Conservation (phyloP, 2,888 invertebrate species). For the Creontiades dilutus region DNA sequence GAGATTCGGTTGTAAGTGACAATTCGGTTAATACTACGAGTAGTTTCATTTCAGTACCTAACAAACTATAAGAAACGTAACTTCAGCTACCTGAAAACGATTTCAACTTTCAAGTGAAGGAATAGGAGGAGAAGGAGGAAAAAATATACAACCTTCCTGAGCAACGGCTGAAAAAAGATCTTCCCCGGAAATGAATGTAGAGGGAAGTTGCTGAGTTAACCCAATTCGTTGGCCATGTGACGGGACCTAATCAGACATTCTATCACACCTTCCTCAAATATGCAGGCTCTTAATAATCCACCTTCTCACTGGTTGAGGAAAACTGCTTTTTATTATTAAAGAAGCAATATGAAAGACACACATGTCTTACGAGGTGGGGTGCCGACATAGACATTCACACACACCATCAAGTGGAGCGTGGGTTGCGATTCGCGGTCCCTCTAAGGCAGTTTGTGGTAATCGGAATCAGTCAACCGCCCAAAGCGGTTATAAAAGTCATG, state of each 20-base stretch:
- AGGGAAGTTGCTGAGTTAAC: constrained; percentile 50
- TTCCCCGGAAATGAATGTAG: neutral
- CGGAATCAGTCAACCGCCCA: neutral
- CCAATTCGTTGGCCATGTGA: constrained; percentile 59
- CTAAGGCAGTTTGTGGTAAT: neutral
- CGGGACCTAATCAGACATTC: constrained; percentile 65
- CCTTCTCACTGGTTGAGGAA: constrained; percentile 13
- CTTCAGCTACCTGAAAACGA: no score
- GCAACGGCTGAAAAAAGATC: neutral
- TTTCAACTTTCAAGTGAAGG: no score
- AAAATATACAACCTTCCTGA: no score
- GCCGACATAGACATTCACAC: neutral
- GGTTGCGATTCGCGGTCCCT: neutral
- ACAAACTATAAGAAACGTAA: no score
- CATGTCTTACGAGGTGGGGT: constrained; percentile 40
- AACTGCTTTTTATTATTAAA: constrained; percentile 50
- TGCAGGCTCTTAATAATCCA: constrained; percentile 66
- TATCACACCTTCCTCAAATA: constrained; percentile 65
- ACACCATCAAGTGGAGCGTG: neutral
- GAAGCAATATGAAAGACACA: constrained; percentile 61
- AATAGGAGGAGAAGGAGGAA: no score
- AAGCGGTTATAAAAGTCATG: neutral
- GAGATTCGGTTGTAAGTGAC: no score
- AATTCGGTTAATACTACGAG: no score
- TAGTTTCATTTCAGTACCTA: no score